These are phyloP conservation scores for Schizaphis graminum DNA, from an alignment of 2,888 invertebrate species.

Conservation along the genomic window DNA sequence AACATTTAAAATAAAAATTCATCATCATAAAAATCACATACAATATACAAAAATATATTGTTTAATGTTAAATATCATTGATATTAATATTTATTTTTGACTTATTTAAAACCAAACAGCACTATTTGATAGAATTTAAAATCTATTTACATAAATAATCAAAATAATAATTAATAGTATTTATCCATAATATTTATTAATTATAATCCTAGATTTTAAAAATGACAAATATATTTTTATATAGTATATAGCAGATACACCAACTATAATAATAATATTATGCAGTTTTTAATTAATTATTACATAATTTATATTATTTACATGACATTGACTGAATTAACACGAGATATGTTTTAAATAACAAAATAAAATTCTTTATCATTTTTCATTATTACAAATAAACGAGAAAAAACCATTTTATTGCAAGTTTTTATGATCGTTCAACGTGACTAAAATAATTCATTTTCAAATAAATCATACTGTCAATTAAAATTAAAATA, in stretches of 20 bases:
- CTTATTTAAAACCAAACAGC: background rate
- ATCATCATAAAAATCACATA: background rate
- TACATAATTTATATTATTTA: background rate
- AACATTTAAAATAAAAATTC: background rate
- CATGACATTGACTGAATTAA: background rate
- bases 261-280: background rate
- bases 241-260: too few relatives aligned
- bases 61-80: background rate
- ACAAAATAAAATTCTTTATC: background rate
- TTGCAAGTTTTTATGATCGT: background rate
- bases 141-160: background rate
- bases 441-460: background rate
- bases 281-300: background rate
- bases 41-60: too few relatives aligned
- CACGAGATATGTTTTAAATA: background rate
- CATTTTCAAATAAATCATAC: conserved; percentile 31
- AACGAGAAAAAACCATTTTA: background rate
- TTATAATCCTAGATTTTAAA: background rate
- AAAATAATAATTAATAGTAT: background rate
- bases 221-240: background rate
- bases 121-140: background rate
- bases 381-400: background rate
- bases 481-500: background rate
- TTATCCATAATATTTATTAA: background rate
- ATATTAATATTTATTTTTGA: background rate